Conservation (phyloP, 2,113 vertebrate genomes). For the Litocranius walleri region DNA sequence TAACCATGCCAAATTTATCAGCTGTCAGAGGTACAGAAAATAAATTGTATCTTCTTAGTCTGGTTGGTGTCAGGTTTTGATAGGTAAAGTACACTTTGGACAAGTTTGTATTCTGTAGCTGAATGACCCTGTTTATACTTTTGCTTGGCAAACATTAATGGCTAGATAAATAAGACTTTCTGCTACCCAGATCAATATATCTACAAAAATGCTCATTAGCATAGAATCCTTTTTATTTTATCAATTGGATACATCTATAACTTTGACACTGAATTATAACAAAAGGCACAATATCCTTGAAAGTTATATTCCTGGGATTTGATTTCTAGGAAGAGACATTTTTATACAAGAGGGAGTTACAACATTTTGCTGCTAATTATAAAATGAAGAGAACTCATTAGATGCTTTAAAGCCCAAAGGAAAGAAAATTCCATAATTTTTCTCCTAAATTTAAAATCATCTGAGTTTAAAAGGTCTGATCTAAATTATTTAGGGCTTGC, state of each 20-base stretch:
- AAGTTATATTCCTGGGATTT: background rate
- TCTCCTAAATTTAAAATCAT: slow-evolving; percentile 37
- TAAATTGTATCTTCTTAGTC: background rate
- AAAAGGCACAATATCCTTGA: background rate
- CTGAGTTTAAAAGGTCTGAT: background rate
- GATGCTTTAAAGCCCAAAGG: slow-evolving; percentile 13
- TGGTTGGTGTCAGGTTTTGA: background rate
- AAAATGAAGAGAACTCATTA: slow-evolving; percentile 34
- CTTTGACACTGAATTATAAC: background rate
- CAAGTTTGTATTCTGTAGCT: background rate
- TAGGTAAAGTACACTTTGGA: background rate
- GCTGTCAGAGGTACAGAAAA: background rate
- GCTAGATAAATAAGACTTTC: background rate
- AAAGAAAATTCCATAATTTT: background rate
- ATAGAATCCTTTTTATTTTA: background rate
- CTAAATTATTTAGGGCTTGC: background rate
- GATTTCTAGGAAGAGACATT: background rate
- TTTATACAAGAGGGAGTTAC: background rate
- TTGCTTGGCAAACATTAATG: background rate
- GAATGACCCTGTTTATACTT: background rate
- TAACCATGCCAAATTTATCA: background rate
- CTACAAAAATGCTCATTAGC: background rate
- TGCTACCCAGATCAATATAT: background rate
- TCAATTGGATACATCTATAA: background rate
- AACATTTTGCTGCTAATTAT: slow-evolving; percentile 33